Percentiles rank a stretch among this genome's conserved stretches.
These are phyloP conservation scores for rat (Rattus norvegicus) DNA, from an alignment of 2,113 vertebrate species.

Conservation along the genomic window GRCr8 NC_086038.1:43995501-43996000, in stretches of 20 bases:
- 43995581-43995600: not conserved
- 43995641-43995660: not conserved
- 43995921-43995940: not conserved
- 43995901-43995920: not conserved
- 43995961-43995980: constrained; percentile 18
- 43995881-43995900: constrained; percentile 32
- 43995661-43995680: constrained; percentile 2
- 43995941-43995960: not conserved
- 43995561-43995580: too few relatives aligned
- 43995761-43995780: not conserved
- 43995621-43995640: not conserved
- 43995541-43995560: too few relatives aligned
- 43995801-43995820: not conserved
- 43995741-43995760: not conserved
- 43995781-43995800: not conserved
- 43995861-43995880: not conserved
- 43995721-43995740: not conserved
- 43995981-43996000: not conserved
- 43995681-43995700: not conserved
- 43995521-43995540: too few relatives aligned
- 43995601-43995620: not conserved
- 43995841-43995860: not conserved
- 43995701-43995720: not conserved
- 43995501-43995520: too few relatives aligned
- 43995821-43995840: not conserved